Evolutionary conservation across 2,797 vertebrate genomes (phyloP).

Genomic region (Urophycis tenuis): DNA sequence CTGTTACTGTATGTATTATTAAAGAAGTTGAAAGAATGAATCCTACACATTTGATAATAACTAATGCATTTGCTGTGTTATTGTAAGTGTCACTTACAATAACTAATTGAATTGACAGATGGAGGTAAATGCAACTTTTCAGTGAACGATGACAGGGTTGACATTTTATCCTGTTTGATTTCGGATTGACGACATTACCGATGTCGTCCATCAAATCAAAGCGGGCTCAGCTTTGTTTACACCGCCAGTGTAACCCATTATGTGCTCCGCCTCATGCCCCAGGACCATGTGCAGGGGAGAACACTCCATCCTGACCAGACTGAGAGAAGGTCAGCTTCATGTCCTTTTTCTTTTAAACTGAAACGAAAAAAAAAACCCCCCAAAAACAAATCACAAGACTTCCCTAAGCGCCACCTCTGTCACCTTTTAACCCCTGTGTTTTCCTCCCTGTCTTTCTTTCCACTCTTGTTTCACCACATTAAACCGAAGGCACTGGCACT

Average conservation of each 20-base stretch:
- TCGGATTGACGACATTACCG: too few species aligned
- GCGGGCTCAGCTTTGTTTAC: too few species aligned
- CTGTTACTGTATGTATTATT: background rate
- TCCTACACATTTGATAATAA: background rate
- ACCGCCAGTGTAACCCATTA: background rate
- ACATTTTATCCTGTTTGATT: too few species aligned
- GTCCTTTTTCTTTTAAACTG: background rate
- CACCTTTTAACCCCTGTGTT: slow-evolving; percentile 7
- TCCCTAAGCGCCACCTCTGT: slow-evolving; percentile 17
- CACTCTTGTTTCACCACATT: slow-evolving; percentile 29
- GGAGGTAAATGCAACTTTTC: too few species aligned
- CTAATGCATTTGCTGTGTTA: too few species aligned
- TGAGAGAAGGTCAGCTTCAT: slow-evolving; percentile 71
- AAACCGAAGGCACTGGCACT: slow-evolving; percentile 39
- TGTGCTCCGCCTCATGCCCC: slow-evolving; percentile 4
- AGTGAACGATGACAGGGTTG: too few species aligned
- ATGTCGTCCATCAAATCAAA: too few species aligned
- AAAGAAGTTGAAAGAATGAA: background rate
- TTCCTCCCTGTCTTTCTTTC: slow-evolving; percentile 41
- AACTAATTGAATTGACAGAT: too few species aligned
- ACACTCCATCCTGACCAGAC: slow-evolving; percentile 75
- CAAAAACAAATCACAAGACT: background rate
- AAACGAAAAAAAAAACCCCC: background rate
- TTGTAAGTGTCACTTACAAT: too few species aligned
- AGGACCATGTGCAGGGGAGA: slow-evolving; percentile 85